These are phyloP conservation scores for Petrocephalus microphthalmus DNA, from an alignment of 2,113 vertebrate species.

Conservation along the genomic window DNA sequence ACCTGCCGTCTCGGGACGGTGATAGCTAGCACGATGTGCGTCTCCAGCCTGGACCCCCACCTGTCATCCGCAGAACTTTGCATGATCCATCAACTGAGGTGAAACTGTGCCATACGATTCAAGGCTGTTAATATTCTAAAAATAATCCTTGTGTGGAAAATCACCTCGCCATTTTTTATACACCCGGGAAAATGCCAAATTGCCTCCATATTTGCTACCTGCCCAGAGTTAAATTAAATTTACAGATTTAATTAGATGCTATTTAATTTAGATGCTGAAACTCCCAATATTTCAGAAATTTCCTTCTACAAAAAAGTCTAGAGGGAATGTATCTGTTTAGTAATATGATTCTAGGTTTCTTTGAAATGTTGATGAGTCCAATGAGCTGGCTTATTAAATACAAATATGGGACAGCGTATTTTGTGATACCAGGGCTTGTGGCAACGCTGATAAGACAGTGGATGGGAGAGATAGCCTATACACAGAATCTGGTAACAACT, in stretches of 20 bases:
- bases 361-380: not conserved
- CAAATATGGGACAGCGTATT: not conserved
- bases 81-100: not conserved
- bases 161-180: not conserved
- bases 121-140: not conserved
- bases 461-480: not conserved
- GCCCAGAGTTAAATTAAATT: constrained; percentile 8
- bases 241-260: not conserved
- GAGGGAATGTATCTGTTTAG: not conserved
- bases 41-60: not conserved
- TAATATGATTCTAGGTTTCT: not conserved
- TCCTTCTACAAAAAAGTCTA: not conserved
- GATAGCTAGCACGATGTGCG: not conserved
- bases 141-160: not conserved
- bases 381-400: not conserved
- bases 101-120: not conserved
- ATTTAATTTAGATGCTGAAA: constrained; percentile 1
- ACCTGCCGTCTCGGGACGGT: not conserved
- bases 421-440: not conserved
- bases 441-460: not conserved
- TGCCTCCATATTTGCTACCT: not conserved
- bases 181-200: not conserved
- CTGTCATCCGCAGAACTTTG: not conserved
- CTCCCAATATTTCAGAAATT: constrained; percentile 3
- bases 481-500: not conserved